Evolutionary conservation across 2,113 vertebrate genomes (phyloP), one percentile per base, ranked within the genome.

Genomic region (Cyprinodon variegatus): DNA sequence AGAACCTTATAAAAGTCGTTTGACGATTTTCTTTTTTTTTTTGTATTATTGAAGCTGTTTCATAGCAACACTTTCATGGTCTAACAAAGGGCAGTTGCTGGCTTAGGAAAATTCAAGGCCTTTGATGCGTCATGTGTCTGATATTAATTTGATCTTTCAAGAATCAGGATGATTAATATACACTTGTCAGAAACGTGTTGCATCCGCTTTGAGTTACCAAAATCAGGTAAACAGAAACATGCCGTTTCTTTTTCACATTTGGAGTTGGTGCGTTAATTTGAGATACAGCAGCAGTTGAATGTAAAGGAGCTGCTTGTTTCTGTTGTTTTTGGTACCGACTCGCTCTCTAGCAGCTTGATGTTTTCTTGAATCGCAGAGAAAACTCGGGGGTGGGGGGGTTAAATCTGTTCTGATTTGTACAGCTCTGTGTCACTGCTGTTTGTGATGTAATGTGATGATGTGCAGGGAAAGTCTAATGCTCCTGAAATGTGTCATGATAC

Each of bases 381-480:
- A 65, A 41, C 77, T 82, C 61, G 6, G 40, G 70, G 75, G 72
- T 75, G 65, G 40, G 65, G 1, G 45, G 63, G 70, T 61, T 61
- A 61, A 75, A 65, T 85, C 45, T 53, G 22, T 72, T 72, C 66
- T 0, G 7, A 81, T 72, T 61, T 68, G 71, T 53, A 67, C 57
- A n/a, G 59, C 53, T 48, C 59, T 70, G 64, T 65, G 57, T 78
- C 62, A 48, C 64, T 3, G 40, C 76, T 66, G 75, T 79, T 60
- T 73, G 77, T 38, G 66, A 75, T 36, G 66, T 65, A 61, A 75
- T 60, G 14, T 39, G 76, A 82, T 43, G 77, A 81, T 68, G 76
- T 71, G 76, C 71, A 43, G 50, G 73, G 77, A 62, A 74, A 77
- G 61, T 69, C 39, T 73, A 78, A 79, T 66, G 74, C 83, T 86